Percentiles rank a stretch among this genome's conserved stretches.
Evolutionary conservation across 2,797 vertebrate genomes (phyloP).

Genomic region (Xyrichtys novacula): DNA sequence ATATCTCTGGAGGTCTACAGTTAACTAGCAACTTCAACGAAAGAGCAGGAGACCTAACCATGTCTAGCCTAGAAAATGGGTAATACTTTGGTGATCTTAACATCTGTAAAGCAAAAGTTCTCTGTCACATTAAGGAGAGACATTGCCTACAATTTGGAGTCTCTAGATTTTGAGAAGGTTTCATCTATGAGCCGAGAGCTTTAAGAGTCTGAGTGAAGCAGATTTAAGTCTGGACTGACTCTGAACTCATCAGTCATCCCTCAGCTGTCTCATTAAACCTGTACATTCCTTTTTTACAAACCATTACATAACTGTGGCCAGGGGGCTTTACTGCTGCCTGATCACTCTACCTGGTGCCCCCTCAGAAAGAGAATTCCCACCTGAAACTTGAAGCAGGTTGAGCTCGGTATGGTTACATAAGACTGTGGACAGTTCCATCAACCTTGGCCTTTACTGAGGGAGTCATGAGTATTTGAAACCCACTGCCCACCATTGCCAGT

Average conservation of each 20-base stretch:
- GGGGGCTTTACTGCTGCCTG: conserved; percentile 4
- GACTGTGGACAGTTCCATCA: neutral
- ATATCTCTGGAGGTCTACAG: neutral
- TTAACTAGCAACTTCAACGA: conserved; percentile 1
- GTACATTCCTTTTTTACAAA: conserved; percentile 59
- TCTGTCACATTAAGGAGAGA: neutral
- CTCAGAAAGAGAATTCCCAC: conserved; percentile 23
- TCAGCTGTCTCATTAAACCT: conserved; percentile 14
- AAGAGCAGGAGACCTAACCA: neutral
- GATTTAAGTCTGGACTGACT: neutral
- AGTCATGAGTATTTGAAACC: neutral
- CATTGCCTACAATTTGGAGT: no score
- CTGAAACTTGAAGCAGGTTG: conserved; percentile 11
- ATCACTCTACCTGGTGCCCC: conserved; percentile 6
- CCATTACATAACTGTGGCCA: conserved; percentile 47
- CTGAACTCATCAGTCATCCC: conserved; percentile 13
- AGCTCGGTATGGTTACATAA: conserved; percentile 8
- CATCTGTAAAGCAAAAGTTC: neutral
- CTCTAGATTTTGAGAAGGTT: no score
- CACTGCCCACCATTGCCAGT: neutral
- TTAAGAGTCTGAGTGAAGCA: neutral
- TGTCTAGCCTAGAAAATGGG: no score
- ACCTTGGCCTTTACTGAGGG: no score
- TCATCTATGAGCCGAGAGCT: conserved; percentile 1
- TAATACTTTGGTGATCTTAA: no score